Evolutionary conservation across 2,888 invertebrate genomes (phyloP).

Genomic region (Lycocerus yunnanus): DNA sequence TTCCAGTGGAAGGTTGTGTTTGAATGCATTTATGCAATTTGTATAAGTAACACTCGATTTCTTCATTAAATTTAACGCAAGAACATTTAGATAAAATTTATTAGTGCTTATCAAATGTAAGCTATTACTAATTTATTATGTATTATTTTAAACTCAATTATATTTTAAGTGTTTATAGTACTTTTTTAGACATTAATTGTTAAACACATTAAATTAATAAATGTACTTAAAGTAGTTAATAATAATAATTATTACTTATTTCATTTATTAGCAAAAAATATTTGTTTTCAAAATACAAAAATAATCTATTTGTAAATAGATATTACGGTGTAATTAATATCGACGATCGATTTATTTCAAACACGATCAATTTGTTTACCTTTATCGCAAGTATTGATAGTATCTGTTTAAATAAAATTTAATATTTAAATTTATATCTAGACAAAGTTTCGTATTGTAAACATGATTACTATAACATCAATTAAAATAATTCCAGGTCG

Average conservation of each 20-base stretch:
- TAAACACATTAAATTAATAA: neutral
- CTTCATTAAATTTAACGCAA: conserved; percentile 31
- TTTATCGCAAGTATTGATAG: too few relatives aligned
- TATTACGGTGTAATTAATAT: neutral
- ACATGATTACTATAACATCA: neutral
- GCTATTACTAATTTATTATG: conserved; percentile 18
- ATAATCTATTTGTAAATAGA: neutral
- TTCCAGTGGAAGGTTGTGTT: conserved; percentile 19
- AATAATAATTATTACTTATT: too few relatives aligned
- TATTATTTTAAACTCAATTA: conserved; percentile 27
- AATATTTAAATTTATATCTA: neutral
- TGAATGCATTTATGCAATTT: conserved; percentile 31
- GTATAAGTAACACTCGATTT: conserved; percentile 29
- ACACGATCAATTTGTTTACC: too few relatives aligned
- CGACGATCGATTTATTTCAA: neutral
- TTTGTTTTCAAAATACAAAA: neutral
- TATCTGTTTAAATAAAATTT: neutral
- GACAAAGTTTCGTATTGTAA: neutral
- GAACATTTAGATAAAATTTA: conserved; percentile 28
- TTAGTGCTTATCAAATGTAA: conserved; percentile 20
- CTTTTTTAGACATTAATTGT: neutral
- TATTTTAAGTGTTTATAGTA: conserved; percentile 9
- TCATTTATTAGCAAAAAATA: too few relatives aligned
- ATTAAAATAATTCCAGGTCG: neutral
- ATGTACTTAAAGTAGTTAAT: neutral